phyloP scores from a whole-genome alignment of 2,888 invertebrate genomes.

The Acrocyrtus sp. region DNA sequence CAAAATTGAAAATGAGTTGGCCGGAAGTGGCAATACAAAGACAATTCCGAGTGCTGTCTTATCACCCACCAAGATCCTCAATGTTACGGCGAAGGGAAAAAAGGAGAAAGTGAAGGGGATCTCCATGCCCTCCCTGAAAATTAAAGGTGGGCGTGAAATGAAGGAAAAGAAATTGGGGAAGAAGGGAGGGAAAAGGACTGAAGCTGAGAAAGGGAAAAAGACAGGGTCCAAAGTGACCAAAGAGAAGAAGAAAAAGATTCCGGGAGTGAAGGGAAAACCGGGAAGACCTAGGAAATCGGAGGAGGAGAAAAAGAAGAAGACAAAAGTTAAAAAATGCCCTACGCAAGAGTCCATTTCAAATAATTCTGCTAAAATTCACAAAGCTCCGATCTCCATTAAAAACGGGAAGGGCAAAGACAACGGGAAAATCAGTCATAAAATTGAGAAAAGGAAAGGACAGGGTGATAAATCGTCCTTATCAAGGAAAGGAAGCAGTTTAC shows the following conservation, averaged over 20 bases:
- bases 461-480: too few species aligned
- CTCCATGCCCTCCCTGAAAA: background rate
- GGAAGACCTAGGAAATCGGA: background rate
- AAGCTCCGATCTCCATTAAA: too few species aligned
- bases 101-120: background rate
- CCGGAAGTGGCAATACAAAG: background rate
- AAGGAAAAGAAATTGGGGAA: background rate
- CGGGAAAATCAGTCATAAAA: too few species aligned
- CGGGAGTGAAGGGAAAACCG: background rate
- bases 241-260: background rate
- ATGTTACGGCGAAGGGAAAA: too few species aligned
- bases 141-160: background rate
- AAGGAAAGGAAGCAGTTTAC: too few species aligned
- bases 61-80: too few species aligned
- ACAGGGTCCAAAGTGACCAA: background rate
- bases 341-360: too few species aligned
- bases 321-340: conserved; percentile 4
- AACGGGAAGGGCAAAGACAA: too few species aligned
- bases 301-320: conserved; percentile 7
- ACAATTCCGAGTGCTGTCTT: too few species aligned
- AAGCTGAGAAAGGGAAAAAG: conserved; percentile 11
- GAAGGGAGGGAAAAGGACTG: conserved; percentile 4
- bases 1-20: background rate
- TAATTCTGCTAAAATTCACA: too few species aligned
- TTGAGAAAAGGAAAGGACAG: too few species aligned